Evolutionary conservation across 2,797 vertebrate genomes (phyloP).

Genomic region (Tokudaia muenninki): DNA sequence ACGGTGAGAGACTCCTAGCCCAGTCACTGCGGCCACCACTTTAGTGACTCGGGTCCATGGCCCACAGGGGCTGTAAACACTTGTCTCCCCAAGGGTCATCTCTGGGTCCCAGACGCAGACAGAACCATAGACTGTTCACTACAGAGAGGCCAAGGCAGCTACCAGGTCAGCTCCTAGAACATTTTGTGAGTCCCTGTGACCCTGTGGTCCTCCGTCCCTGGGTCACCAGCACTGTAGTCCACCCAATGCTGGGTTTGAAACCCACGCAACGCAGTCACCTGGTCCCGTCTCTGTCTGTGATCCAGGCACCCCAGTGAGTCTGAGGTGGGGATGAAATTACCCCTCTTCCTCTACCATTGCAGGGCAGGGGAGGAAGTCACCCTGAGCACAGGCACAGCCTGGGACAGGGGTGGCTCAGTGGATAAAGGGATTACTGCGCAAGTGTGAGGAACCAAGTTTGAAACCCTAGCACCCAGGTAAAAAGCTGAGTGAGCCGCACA

Average conservation of each 20-base stretch:
- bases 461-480: background rate
- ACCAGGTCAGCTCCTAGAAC: background rate
- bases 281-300: background rate
- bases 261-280: background rate
- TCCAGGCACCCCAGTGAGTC: background rate
- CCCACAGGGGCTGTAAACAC: background rate
- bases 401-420: background rate
- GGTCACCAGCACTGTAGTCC: too few species aligned
- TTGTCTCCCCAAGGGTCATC: background rate
- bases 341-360: background rate
- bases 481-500: background rate
- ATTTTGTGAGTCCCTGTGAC: background rate
- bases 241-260: background rate
- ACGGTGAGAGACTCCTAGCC: background rate
- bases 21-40: accelerated
- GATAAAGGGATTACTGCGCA: background rate
- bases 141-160: background rate
- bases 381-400: background rate
- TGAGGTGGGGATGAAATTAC: background rate
- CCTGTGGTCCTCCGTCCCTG: background rate
- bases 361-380: background rate
- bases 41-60: background rate
- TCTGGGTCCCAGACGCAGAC: background rate
- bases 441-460: background rate
- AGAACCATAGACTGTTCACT: background rate